Base-by-base conservation (phyloP, 2,888 invertebrate genomes). In the Linyphia triangularis region DNA sequence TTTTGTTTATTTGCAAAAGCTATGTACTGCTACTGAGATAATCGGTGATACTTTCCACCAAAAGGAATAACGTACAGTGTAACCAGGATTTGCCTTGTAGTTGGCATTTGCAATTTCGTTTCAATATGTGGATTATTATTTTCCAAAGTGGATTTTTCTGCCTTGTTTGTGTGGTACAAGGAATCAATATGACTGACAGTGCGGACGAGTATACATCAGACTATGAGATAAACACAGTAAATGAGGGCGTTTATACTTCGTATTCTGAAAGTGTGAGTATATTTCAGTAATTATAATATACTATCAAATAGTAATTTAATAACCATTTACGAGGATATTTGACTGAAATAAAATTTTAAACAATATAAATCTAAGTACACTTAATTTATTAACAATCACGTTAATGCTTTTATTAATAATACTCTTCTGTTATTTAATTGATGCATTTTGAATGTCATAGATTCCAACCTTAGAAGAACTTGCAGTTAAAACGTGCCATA, bases 51-150 rank as follows among this genome's bases (percentile, higher is more conserved):
- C 5, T 51, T 0, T 51, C n/a, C n/a, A n/a, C n/a, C n/a, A n/a
- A n/a, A n/a, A n/a, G n/a, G 51, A n/a, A 51, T 51, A 51, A n/a
- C 51, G n/a, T 51, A 51, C 9, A 4, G 33, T 51, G n/a, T 51
- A 13, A 43, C 33, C 13, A 43, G 43, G 43, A 43, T 43, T 43
- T 51, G n/a, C 51, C 13, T n/a, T 51, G 1, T n/a, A 51, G 16
- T 51, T 51, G 5, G 51, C 13, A 16, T n/a, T n/a, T n/a, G n/a
- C 5, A 16, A 16, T 51, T 51, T 9, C 16, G 0, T 16, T 37
- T n/a, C 16, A 86, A 78, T 24, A 86, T 86, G 85, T 86, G 85
- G 85, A 79, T 86, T 72, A 72, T 59, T 40, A 72, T 63, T 30
- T 24, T 72, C 22, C 22, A 78, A n/a, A 70, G 24, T 72, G 85